Percentiles rank a stretch among this genome's conserved stretches.
phyloP scores from a whole-genome alignment of 1,140 invertebrate genomes.

The Caenorhabditis remanei region DNA sequence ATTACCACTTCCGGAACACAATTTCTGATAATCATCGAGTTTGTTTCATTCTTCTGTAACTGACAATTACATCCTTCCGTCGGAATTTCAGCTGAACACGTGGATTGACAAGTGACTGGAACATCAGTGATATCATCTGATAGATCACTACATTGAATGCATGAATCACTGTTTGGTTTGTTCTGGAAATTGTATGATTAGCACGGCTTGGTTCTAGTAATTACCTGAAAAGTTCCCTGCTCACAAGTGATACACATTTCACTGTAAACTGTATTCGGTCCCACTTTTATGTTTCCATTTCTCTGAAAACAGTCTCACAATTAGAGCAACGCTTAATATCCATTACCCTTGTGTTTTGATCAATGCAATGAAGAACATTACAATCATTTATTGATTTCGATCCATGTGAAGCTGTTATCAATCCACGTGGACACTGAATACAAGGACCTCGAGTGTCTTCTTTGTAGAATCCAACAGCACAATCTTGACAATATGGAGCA shows the following conservation, averaged over 20 bases:
- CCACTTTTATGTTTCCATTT: background rate
- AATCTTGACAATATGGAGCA: constrained; percentile 3
- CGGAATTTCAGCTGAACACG: background rate
- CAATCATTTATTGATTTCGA: background rate
- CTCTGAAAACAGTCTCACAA: background rate
- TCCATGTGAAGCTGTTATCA: background rate
- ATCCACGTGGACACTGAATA: constrained; percentile 51
- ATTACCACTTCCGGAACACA: constrained; percentile 8
- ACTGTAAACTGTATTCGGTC: constrained; percentile 1
- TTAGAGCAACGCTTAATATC: no score
- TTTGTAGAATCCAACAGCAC: constrained; percentile 23
- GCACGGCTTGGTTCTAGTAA: background rate
- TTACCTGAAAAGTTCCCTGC: constrained; percentile 37
- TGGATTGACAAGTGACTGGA: constrained; percentile 30
- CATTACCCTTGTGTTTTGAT: background rate
- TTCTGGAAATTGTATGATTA: background rate
- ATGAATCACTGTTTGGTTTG: background rate
- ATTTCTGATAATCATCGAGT: background rate
- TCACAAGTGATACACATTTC: constrained; percentile 25
- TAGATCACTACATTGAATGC: constrained; percentile 19
- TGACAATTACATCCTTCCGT: constrained; percentile 23
- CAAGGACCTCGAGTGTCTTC: background rate
- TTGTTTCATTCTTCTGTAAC: background rate
- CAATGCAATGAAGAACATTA: background rate
- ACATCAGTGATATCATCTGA: background rate